A percentile compares a stretch with the other conserved stretches of the same genome.
Conservation (phyloP, 2,113 vertebrate species). For the Butorides virescens region DNA sequence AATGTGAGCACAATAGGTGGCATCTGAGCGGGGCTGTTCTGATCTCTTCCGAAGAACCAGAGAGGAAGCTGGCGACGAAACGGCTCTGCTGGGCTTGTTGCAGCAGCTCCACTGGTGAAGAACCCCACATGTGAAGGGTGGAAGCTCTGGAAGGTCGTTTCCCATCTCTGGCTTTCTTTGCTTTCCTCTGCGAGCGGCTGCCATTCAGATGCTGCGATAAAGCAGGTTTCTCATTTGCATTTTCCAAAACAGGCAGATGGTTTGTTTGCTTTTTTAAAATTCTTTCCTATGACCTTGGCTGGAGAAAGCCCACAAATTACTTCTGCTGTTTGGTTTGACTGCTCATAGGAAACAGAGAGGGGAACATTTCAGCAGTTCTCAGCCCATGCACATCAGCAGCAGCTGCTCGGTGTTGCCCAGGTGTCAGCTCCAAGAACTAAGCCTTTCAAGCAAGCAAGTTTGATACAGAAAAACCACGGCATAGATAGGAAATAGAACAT, state of each 20-base stretch:
- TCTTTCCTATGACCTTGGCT: slow-evolving; percentile 54
- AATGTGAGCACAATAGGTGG: background rate
- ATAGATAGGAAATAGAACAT: slow-evolving; percentile 22
- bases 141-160: background rate
- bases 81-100: background rate
- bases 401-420: background rate
- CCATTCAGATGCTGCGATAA: background rate
- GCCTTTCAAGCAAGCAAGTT: slow-evolving; percentile 5
- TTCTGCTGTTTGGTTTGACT: background rate
- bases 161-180: background rate
- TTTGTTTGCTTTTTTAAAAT: background rate
- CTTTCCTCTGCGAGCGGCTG: background rate
- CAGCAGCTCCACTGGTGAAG: fast-evolving
- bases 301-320: background rate
- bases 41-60: background rate
- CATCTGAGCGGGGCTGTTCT: background rate
- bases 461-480: background rate
- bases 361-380: slow-evolving; percentile 4
- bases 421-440: slow-evolving; percentile 48
- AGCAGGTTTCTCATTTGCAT: slow-evolving; percentile 33
- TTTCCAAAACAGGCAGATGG: slow-evolving; percentile 15
- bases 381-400: background rate
- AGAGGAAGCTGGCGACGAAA: background rate
- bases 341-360: background rate
- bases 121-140: fast-evolving